Percentiles rank a stretch among this genome's conserved stretches.
Conservation (phyloP, 1,140 invertebrate genomes). For the Aphis gossypii region DNA sequence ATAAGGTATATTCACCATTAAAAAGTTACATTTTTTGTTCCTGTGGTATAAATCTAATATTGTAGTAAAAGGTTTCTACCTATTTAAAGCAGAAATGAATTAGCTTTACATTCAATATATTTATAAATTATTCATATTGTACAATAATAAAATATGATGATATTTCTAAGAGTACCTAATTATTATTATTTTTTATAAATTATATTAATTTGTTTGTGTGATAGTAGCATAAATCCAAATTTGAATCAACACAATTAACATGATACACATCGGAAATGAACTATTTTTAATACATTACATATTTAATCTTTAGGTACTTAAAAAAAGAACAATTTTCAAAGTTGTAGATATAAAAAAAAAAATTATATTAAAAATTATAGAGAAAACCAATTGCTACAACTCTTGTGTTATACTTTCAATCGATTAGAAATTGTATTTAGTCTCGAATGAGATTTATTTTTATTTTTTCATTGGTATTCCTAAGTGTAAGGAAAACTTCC, state of each 20-base stretch:
- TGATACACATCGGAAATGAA: not conserved
- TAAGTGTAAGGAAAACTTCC: not conserved
- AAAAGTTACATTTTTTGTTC: too few species aligned
- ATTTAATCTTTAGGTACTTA: not conserved
- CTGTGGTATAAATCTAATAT: too few species aligned
- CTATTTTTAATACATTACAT: not conserved
- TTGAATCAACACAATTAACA: not conserved
- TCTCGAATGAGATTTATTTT: not conserved
- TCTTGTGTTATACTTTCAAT: not conserved
- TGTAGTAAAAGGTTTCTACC: too few species aligned
- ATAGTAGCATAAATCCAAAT: not conserved
- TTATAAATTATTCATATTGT: not conserved
- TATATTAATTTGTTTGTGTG: not conserved
- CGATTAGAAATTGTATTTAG: not conserved
- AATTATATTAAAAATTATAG: not conserved
- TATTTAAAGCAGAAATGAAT: too few species aligned
- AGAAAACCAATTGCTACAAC: not conserved
- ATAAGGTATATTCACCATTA: too few species aligned
- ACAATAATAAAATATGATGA: not conserved
- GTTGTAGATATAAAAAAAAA: not conserved
- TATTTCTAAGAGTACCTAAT: not conserved
- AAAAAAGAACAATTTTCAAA: not conserved
- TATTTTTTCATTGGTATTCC: not conserved
- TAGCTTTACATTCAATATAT: too few species aligned
- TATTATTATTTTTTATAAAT: not conserved